Percentiles rank a stretch among this genome's conserved stretches.
phyloP scores from a whole-genome alignment of 1,140 invertebrate species.

The Cyrtorhinus lividipennis region DNA sequence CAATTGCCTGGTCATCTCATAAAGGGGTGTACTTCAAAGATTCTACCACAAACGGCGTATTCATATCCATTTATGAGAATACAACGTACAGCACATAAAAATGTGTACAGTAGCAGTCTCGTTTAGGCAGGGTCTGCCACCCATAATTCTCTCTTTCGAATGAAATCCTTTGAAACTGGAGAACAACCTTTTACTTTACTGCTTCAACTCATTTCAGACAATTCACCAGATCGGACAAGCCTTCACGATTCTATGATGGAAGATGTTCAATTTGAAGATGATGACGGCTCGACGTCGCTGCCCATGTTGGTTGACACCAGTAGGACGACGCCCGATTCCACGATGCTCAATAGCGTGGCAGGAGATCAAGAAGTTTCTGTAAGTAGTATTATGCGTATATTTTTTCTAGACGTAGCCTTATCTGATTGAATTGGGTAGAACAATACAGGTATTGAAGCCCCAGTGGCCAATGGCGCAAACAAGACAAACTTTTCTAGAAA shows the following conservation, averaged over 20 bases:
- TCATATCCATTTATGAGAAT: too few relatives aligned
- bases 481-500: background rate
- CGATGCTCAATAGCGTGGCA: background rate
- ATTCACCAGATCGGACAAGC: background rate
- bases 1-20: too few relatives aligned
- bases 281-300: background rate
- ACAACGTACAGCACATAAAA: too few relatives aligned
- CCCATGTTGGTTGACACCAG: background rate
- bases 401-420: background rate
- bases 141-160: too few relatives aligned
- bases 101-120: too few relatives aligned
- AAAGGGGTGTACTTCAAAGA: too few relatives aligned
- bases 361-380: background rate
- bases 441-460: background rate
- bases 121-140: too few relatives aligned
- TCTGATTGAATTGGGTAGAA: background rate
- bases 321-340: background rate
- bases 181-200: too few relatives aligned
- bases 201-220: background rate
- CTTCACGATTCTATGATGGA: background rate
- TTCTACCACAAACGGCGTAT: background rate
- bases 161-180: too few relatives aligned
- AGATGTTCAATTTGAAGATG: background rate
- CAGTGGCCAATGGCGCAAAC: background rate
- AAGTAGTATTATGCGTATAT: background rate